Evolutionary conservation across 2,888 invertebrate species (phyloP).

Genomic region (Celastrina argiolus): DNA sequence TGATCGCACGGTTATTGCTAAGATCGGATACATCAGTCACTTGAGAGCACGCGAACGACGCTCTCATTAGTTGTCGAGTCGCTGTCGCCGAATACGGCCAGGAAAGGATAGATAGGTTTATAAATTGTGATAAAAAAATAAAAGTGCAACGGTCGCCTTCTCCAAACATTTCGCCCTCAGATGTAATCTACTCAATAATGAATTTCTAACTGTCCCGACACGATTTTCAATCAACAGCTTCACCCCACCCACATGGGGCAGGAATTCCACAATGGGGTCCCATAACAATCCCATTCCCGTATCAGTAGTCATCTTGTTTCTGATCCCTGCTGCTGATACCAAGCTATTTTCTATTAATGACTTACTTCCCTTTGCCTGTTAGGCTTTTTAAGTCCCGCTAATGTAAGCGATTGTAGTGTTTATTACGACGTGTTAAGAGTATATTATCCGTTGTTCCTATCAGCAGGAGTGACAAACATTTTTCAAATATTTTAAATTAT

Average conservation of each 20-base stretch:
- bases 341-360: constrained; percentile 68
- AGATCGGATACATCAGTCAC: no score
- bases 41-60: no score
- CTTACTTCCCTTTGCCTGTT: constrained; percentile 49
- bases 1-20: no score
- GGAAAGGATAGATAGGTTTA: no score
- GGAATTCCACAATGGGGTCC: constrained; percentile 26
- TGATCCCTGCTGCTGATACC: constrained; percentile 59
- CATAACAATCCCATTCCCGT: constrained; percentile 29
- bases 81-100: no score
- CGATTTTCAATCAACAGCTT: constrained; percentile 19
- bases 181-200: background rate
- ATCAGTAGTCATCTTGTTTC: constrained; percentile 46
- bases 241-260: constrained; percentile 11
- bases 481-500: background rate
- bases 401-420: background rate
- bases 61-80: no score
- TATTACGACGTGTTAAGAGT: background rate
- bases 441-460: background rate
- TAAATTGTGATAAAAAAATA: background rate
- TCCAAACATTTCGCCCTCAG: background rate
- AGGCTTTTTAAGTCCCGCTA: background rate
- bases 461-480: background rate
- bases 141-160: background rate
- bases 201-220: constrained; percentile 3